Percentiles rank a stretch among this genome's conserved stretches.
These are phyloP conservation scores for Hypolimnas misippus DNA, from an alignment of 2,888 invertebrate genomes.

Conservation along the genomic window DNA sequence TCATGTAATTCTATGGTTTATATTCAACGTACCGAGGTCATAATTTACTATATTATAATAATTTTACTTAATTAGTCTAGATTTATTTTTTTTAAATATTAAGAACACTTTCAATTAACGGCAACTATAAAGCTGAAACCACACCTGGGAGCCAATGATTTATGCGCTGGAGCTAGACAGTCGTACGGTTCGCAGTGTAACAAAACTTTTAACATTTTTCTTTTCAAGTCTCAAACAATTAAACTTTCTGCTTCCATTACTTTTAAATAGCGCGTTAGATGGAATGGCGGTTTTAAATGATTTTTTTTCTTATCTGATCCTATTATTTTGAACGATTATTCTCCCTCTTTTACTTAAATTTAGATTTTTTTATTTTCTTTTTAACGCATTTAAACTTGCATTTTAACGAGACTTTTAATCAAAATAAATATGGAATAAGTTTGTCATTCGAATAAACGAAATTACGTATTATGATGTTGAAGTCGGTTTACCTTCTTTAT, in stretches of 20 bases:
- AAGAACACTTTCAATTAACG: slow-evolving; percentile 15
- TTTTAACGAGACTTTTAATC: too few species aligned
- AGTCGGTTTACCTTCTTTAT: too few species aligned
- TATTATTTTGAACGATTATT: slow-evolving; percentile 4
- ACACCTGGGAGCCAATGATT: slow-evolving; percentile 22
- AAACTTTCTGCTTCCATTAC: slow-evolving; percentile 22
- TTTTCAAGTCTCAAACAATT: slow-evolving; percentile 17
- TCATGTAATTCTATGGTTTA: too few species aligned
- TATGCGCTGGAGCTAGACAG: slow-evolving; percentile 9
- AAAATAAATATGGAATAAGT: too few species aligned
- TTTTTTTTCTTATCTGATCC: slow-evolving; percentile 18
- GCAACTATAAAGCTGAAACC: slow-evolving; percentile 12
- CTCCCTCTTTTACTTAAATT: background rate
- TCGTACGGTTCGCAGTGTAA: background rate
- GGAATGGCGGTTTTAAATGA: slow-evolving; percentile 1
- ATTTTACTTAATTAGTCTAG: too few species aligned
- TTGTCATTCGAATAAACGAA: too few species aligned
- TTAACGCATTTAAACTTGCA: background rate
- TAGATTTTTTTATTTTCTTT: background rate
- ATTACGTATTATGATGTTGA: too few species aligned
- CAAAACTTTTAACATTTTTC: slow-evolving; percentile 24
- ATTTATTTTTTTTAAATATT: background rate
- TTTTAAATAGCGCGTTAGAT: slow-evolving; percentile 14
- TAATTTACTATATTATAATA: too few species aligned
- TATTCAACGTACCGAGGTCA: too few species aligned